Evolutionary conservation across 1,140 invertebrate species (phyloP), one percentile per base, ranked within the genome.

Genomic region (Phocides pigmalion): DNA sequence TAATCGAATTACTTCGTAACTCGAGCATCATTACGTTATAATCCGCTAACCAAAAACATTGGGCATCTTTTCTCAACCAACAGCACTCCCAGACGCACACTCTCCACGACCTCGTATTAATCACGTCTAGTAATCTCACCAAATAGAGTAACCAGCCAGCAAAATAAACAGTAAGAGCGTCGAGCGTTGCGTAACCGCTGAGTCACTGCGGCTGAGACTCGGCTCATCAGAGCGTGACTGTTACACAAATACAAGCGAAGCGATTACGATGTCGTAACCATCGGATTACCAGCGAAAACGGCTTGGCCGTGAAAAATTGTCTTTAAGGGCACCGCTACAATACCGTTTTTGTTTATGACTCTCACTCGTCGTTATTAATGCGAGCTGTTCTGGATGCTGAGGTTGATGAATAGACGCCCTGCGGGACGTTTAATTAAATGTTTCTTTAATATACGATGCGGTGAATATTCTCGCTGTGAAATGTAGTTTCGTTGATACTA

Each of bases 111-210:
- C 69, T 72, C 70, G 63, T 75, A 79, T 82, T 79, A 79, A 85
- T 85, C 76, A 79, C 70, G 66, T 66, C 28, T 61, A 50, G 51
- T 73, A 82, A 82, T 80, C 75, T 78, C 70, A 76, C 79, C 69
- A 79, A 83, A 78, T 79, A 82, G 77, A 81, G 74, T 75, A 72
- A 73, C 65, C 70, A 71, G 73, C 65, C 70, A 71, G 73, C 73
- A 75, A 81, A 81, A 81, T 72, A 81, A 83, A 85, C 74, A 77
- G 79, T 76, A 74, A 69, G 68, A 77, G 74, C 61, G 74, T 75
- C 63, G 64, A 69, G 47, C 39, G 72, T 87, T 89, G 79, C 82
- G 79, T 81, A 89, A 89, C 65, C 53, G 81, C 83, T 87, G 82
- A 84, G 62, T 85, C 83, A 83, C 66, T 25, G 68, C 44, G 69